Evolutionary conservation across 1,140 invertebrate genomes (phyloP).

Genomic region (Lethrus apterus): DNA sequence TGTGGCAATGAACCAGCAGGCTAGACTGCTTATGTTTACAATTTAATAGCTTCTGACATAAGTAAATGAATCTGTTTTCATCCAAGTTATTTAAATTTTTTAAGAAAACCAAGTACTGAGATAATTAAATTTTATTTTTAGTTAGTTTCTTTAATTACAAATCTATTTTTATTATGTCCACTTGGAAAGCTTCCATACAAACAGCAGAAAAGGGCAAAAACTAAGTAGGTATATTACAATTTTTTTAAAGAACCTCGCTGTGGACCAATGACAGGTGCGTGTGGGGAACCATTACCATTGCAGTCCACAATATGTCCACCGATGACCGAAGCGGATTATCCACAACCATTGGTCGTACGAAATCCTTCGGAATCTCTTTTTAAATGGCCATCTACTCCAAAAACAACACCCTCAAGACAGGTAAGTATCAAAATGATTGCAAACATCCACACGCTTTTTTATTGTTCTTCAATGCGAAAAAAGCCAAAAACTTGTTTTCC

Average conservation of each 20-base stretch:
- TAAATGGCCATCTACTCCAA: slow-evolving; percentile 40
- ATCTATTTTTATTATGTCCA: no score
- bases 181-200: no score
- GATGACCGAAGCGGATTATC: slow-evolving; percentile 44
- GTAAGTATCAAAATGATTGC: slow-evolving; percentile 21
- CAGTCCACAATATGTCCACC: slow-evolving; percentile 37
- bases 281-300: slow-evolving; percentile 30
- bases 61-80: not conserved
- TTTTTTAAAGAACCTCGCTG: slow-evolving; percentile 40
- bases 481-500: not conserved
- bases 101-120: no score
- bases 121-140: no score
- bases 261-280: slow-evolving; percentile 46
- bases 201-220: not conserved
- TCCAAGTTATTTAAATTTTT: no score
- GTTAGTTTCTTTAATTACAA: no score
- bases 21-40: not conserved
- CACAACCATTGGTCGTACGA: slow-evolving; percentile 46
- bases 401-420: slow-evolving; percentile 35
- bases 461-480: not conserved
- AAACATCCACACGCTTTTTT: not conserved
- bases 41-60: not conserved
- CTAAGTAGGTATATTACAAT: not conserved
- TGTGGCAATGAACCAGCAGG: slow-evolving; percentile 2
- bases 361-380: slow-evolving; percentile 45